A percentile compares a stretch with the other conserved stretches of the same genome.
phyloP scores from a whole-genome alignment of 2,113 vertebrate genomes.

The Suricata suricatta region DNA sequence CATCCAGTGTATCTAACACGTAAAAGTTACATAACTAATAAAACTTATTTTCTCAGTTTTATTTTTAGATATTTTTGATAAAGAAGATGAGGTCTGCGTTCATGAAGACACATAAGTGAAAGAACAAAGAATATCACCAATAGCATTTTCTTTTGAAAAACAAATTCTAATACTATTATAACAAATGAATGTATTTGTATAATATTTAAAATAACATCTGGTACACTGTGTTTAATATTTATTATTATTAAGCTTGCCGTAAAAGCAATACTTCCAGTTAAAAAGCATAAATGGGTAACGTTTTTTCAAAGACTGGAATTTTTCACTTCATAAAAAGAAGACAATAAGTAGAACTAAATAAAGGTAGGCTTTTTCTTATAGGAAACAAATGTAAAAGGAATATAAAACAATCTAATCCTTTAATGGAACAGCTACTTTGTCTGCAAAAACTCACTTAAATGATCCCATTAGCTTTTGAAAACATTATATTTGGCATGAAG shows the following conservation, averaged over 20 bases:
- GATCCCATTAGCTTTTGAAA: conserved; percentile 39
- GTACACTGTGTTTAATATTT: neutral
- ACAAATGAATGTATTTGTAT: neutral
- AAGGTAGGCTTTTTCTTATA: neutral
- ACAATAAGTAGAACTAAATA: conserved; percentile 26
- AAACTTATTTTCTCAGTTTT: neutral
- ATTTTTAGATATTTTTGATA: neutral
- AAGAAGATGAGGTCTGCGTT: neutral
- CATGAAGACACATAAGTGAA: neutral
- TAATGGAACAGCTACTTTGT: conserved; percentile 53
- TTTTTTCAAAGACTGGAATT: neutral
- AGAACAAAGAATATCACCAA: neutral
- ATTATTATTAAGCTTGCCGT: neutral
- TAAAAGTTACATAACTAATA: neutral
- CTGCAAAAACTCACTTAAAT: conserved; percentile 61
- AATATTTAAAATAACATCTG: neutral
- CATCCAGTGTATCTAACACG: neutral
- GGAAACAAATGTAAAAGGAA: conserved; percentile 37
- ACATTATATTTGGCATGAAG: conserved; percentile 40
- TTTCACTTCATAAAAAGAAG: neutral
- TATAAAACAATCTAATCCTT: conserved; percentile 49
- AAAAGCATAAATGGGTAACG: neutral
- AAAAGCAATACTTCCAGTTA: neutral
- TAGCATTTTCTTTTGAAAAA: neutral
- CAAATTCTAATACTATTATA: neutral